Conservation (phyloP, 2,113 vertebrate genomes). For the Numenius arquata region DNA sequence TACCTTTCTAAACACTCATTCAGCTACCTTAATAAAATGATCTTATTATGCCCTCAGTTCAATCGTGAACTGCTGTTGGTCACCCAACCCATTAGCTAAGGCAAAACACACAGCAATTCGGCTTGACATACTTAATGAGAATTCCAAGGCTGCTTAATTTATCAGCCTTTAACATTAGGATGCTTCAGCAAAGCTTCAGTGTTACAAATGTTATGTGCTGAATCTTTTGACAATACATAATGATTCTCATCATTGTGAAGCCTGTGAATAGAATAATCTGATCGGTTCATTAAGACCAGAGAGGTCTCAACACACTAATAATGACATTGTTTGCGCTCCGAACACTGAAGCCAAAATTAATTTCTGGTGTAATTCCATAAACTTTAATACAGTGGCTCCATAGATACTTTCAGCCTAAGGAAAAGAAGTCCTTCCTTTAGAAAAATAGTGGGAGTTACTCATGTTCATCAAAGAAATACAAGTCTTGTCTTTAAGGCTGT, state of each 20-base stretch:
- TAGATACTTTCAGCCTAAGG: not conserved
- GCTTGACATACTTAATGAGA: constrained; percentile 48
- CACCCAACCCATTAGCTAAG: constrained; percentile 26
- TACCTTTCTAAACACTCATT: not conserved
- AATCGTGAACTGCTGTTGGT: constrained; percentile 24
- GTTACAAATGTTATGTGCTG: constrained; percentile 35
- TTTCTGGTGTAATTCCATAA: not conserved
- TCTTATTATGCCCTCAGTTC: not conserved
- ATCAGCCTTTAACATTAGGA: constrained; percentile 27
- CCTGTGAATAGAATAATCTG: constrained; percentile 31
- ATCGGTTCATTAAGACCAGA: constrained; percentile 42
- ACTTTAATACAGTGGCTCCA: not conserved
- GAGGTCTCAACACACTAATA: constrained; percentile 10
- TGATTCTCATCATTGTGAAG: constrained; percentile 45
- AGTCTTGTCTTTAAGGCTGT: not conserved
- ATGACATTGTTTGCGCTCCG: constrained; percentile 5
- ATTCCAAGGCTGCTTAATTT: constrained; percentile 39
- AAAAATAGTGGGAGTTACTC: not conserved
- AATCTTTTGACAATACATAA: constrained; percentile 54
- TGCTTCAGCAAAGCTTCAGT: not conserved
- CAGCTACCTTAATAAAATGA: not conserved
- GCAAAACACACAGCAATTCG: constrained; percentile 35
- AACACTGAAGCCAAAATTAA: not conserved
- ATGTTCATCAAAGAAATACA: not conserved
- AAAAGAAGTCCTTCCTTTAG: not conserved